Evolutionary conservation across 2,113 vertebrate species (phyloP).

Genomic region (Sylvia atricapilla): DNA sequence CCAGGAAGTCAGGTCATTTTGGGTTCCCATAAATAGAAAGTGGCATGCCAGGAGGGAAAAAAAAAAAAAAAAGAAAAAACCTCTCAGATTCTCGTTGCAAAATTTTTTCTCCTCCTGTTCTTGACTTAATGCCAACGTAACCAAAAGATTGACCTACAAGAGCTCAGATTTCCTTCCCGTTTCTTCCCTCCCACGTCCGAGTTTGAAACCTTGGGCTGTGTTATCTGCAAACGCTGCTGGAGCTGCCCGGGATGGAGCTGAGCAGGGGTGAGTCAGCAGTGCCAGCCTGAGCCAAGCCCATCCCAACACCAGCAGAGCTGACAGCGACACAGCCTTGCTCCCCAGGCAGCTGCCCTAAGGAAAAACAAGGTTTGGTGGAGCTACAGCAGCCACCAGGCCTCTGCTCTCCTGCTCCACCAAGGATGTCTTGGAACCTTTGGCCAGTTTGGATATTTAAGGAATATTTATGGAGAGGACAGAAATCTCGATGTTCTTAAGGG

Average conservation of each 20-base stretch:
- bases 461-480: neutral
- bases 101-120: conserved; percentile 29
- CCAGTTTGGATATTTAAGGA: neutral
- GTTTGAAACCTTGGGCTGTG: neutral
- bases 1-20: conserved; percentile 48
- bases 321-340: neutral
- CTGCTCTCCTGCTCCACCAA: neutral
- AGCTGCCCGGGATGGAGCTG: neutral
- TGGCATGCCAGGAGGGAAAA: neutral
- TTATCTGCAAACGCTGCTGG: neutral
- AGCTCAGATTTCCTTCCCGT: conserved; percentile 65
- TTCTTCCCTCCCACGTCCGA: conserved; percentile 2
- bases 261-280: neutral
- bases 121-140: conserved; percentile 40
- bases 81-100: neutral
- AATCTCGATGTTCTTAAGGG: neutral
- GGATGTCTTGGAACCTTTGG: neutral
- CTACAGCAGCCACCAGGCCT: neutral
- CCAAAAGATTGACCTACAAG: conserved; percentile 32
- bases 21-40: conserved; percentile 54
- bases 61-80: neutral
- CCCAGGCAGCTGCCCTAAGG: neutral
- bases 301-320: neutral
- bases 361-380: neutral
- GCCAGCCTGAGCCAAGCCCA: neutral